These are phyloP conservation scores for Lasiommata megera DNA, from an alignment of 2,888 invertebrate genomes.

Conservation along the genomic window DNA sequence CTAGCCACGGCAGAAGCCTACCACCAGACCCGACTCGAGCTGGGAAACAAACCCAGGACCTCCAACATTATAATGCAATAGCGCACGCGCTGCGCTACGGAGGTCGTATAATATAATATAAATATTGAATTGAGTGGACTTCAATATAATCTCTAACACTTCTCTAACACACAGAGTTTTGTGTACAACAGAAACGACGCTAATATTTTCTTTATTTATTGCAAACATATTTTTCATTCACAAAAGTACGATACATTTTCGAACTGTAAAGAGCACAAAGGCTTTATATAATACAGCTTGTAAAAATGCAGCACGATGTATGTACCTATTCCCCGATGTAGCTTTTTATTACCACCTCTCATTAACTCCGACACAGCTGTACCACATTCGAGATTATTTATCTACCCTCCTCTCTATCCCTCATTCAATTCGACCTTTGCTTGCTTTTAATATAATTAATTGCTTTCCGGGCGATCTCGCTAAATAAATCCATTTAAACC, in stretches of 20 bases:
- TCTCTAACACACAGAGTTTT: too few species aligned
- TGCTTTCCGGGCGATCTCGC: slow-evolving; percentile 13
- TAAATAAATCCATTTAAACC: slow-evolving; percentile 18
- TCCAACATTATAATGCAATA: too few species aligned
- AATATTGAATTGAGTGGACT: too few species aligned
- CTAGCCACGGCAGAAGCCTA: too few species aligned
- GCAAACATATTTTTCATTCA: not conserved
- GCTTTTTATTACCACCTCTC: slow-evolving; percentile 23
- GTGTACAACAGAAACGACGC: too few species aligned
- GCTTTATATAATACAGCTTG: slow-evolving; percentile 1
- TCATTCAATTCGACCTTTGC: slow-evolving; percentile 30
- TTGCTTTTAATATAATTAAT: slow-evolving; percentile 27
- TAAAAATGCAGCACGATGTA: slow-evolving; percentile 5
- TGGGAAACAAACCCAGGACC: too few species aligned
- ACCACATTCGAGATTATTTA: slow-evolving; percentile 28
- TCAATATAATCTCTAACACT: too few species aligned
- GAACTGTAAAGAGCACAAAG: not conserved
- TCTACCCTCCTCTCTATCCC: slow-evolving; percentile 26
- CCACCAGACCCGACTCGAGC: too few species aligned
- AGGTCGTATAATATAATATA: too few species aligned
- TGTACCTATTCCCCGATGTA: slow-evolving; percentile 17
- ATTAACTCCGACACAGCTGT: slow-evolving; percentile 27
- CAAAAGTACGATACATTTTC: not conserved
- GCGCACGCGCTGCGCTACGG: too few species aligned
- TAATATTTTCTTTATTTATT: too few species aligned